These are phyloP conservation scores for Ifrita kowaldi DNA, from an alignment of 2,113 vertebrate species.

Conservation along the genomic window DNA sequence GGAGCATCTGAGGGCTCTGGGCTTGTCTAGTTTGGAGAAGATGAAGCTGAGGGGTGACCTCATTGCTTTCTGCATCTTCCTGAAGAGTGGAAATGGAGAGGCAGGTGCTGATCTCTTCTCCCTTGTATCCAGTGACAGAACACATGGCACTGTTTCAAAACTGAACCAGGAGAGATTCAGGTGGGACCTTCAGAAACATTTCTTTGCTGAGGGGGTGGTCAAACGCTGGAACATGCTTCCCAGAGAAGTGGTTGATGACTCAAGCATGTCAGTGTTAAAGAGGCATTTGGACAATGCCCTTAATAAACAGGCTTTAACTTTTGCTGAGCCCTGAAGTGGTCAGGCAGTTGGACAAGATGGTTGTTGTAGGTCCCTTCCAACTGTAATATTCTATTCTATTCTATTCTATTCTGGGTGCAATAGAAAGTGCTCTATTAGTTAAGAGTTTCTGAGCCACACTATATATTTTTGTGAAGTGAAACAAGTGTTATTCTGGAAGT, in stretches of 20 bases:
- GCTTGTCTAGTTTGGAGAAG: neutral
- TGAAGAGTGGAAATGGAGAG: neutral
- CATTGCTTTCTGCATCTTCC: neutral
- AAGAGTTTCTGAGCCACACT: neutral
- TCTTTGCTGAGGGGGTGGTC: neutral
- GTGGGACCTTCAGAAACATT: neutral
- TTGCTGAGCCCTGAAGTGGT: neutral
- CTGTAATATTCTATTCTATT: neutral
- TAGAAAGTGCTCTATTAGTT: neutral
- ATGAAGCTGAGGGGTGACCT: neutral
- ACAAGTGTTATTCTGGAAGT: neutral
- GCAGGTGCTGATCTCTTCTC: neutral
- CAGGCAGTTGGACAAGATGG: neutral
- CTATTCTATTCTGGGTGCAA: neutral
- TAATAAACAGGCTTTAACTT: neutral
- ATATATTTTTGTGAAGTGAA: neutral
- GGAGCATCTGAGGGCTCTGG: neutral
- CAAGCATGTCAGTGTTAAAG: neutral
- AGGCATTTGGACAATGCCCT: neutral
- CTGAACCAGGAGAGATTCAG: neutral
- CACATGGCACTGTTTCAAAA: neutral
- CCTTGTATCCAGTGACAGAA: neutral
- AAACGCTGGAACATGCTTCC: neutral
- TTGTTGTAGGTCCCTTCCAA: fast-evolving
- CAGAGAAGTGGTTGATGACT: neutral